These are phyloP conservation scores for Rostratula benghalensis DNA, from an alignment of 2,113 vertebrate species.

Conservation along the genomic window DNA sequence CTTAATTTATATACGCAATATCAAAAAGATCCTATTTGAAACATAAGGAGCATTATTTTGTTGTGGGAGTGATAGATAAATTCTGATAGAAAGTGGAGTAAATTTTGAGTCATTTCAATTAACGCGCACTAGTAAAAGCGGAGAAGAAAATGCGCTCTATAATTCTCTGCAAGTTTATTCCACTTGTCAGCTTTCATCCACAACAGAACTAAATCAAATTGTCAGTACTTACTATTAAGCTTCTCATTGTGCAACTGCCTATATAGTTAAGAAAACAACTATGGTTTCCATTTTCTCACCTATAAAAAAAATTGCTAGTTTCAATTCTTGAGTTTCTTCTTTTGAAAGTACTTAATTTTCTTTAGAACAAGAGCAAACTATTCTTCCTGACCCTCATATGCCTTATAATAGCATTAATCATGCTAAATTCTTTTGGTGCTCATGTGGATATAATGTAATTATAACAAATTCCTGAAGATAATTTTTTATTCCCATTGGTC, in stretches of 20 bases:
- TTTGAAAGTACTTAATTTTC: neutral
- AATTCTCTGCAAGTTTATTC: neutral
- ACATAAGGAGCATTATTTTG: neutral
- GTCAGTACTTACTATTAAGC: neutral
- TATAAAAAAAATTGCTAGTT: neutral
- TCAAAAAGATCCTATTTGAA: neutral
- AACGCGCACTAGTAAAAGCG: neutral
- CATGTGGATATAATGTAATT: conserved; percentile 66
- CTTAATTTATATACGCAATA: neutral
- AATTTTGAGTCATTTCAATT: neutral
- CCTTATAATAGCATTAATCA: conserved; percentile 65
- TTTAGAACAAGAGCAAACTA: conserved; percentile 5
- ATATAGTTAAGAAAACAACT: neutral
- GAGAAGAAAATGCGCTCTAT: neutral
- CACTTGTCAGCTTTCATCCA: neutral
- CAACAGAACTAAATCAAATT: neutral
- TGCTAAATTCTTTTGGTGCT: conserved; percentile 66
- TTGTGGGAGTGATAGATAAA: neutral
- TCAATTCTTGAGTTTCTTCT: neutral
- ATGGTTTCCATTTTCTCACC: neutral
- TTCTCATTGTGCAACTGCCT: neutral
- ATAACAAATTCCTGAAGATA: conserved; percentile 58
- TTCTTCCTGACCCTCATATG: conserved; percentile 32
- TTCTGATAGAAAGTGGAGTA: neutral
- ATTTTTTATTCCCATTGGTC: conserved; percentile 6